phyloP scores from a whole-genome alignment of 1,140 invertebrate genomes.

The Eueides isabella region DNA sequence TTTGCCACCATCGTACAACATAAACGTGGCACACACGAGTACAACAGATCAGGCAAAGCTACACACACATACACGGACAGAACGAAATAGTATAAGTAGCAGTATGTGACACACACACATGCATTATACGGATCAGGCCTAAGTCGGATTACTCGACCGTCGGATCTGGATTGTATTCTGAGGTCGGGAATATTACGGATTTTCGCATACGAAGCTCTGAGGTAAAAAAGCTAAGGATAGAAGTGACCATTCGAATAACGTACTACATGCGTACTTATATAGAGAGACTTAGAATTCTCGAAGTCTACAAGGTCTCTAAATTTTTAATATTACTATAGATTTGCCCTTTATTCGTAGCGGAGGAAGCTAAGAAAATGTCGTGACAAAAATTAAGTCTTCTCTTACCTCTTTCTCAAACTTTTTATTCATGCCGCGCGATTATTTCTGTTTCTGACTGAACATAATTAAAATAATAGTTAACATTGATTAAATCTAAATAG shows the following conservation, averaged over 20 bases:
- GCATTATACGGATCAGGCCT: constrained; percentile 59
- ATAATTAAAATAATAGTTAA: neutral
- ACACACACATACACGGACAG: constrained; percentile 21
- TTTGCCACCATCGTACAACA: constrained; percentile 31
- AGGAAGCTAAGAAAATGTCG: too few species aligned
- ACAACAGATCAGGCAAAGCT: neutral
- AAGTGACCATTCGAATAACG: neutral
- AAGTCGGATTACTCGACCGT: constrained; percentile 69
- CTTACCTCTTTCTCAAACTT: too few species aligned
- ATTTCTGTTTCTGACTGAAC: too few species aligned
- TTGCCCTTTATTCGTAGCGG: too few species aligned
- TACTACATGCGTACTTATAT: neutral
- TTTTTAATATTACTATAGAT: too few species aligned
- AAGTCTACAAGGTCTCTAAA: too few species aligned
- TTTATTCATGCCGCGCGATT: too few species aligned
- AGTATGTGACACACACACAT: constrained; percentile 39
- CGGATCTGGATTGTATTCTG: constrained; percentile 62
- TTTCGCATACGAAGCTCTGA: constrained; percentile 41
- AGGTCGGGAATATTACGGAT: constrained; percentile 67
- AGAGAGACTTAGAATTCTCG: too few species aligned
- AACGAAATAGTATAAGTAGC: constrained; percentile 16
- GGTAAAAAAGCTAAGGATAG: constrained; percentile 15
- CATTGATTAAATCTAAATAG: neutral
- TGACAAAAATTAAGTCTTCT: too few species aligned
- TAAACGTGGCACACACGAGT: constrained; percentile 11